Conservation (phyloP, 2,888 invertebrate species). For the Julus scandinavius region DNA sequence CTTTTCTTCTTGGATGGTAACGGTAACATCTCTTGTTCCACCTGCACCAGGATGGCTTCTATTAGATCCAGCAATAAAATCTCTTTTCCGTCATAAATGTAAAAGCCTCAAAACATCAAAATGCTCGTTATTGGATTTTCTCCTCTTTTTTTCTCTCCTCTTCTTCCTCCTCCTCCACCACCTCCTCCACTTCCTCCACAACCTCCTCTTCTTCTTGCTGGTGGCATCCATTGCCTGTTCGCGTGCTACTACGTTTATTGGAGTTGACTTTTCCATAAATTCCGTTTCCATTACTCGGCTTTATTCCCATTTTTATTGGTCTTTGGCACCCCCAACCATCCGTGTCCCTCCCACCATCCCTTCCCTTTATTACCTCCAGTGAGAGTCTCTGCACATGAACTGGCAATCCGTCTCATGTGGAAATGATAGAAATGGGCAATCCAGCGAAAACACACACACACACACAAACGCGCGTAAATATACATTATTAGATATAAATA, state of each 20-base stretch:
- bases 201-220: not conserved
- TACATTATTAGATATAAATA: conserved; percentile 38
- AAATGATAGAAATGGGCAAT: conserved; percentile 28
- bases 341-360: conserved; percentile 36
- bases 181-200: not conserved
- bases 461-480: not conserved
- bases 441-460: not conserved
- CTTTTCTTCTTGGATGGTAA: conserved; percentile 13
- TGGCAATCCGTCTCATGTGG: conserved; percentile 3
- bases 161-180: not conserved
- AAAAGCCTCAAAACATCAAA: conserved; percentile 59
- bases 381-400: not conserved
- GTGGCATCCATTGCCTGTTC: conserved; percentile 21
- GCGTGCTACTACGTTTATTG: conserved; percentile 57
- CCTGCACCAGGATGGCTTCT: conserved; percentile 34
- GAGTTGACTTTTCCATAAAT: conserved; percentile 58
- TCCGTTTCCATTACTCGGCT: conserved; percentile 57
- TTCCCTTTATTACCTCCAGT: conserved; percentile 52
- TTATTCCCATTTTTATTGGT: conserved; percentile 51
- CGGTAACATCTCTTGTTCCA: not conserved
- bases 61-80: conserved; percentile 56
- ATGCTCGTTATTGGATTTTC: conserved; percentile 59
- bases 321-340: conserved; percentile 39
- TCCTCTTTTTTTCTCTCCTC: not conserved
- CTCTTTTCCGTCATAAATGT: conserved; percentile 57